Conservation (phyloP, 2,888 invertebrate species). For the Lamellibrachia columna region DNA sequence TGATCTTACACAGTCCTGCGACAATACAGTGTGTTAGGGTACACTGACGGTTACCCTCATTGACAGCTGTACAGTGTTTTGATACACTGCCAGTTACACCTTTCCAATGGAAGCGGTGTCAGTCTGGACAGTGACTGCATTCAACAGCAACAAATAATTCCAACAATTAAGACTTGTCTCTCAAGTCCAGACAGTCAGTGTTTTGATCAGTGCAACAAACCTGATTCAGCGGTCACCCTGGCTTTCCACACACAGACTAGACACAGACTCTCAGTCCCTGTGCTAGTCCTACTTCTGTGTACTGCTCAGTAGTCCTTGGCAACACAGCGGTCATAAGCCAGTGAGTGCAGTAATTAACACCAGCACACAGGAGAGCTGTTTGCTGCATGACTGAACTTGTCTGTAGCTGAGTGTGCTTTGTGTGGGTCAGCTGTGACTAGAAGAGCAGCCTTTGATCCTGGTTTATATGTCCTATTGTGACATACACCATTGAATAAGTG, state of each 20-base stretch:
- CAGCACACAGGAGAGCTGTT: not conserved
- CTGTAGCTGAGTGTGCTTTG: not conserved
- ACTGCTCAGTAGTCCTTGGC: not conserved
- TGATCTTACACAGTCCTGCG: no score
- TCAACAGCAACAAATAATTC: not conserved
- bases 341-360: not conserved
- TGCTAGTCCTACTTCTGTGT: not conserved
- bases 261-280: not conserved
- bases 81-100: slow-evolving; percentile 8
- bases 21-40: no score
- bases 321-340: not conserved
- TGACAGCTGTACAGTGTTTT: not conserved
- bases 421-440: not conserved
- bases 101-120: not conserved
- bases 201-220: not conserved
- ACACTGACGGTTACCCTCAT: no score
- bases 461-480: no score
- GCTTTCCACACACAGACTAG: not conserved
- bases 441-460: not conserved
- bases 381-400: not conserved
- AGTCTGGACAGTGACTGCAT: not conserved
- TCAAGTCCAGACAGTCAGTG: not conserved
- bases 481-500: no score
- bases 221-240: not conserved
- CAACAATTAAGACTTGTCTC: not conserved